These are phyloP conservation scores for Poecile montanus DNA, from an alignment of 2,797 vertebrate species.

Conservation along the genomic window DNA sequence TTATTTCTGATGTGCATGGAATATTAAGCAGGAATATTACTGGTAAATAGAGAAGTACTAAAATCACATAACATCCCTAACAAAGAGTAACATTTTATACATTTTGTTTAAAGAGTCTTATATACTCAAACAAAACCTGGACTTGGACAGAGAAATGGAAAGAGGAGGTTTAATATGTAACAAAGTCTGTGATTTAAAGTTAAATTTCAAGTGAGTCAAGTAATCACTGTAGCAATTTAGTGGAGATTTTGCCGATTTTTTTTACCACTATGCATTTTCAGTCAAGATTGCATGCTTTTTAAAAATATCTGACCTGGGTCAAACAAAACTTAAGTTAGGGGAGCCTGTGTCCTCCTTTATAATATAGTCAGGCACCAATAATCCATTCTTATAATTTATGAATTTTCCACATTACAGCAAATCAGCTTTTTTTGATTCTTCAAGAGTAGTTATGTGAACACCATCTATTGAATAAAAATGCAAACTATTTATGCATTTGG, in stretches of 20 bases:
- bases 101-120: not conserved
- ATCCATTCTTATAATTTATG: not conserved
- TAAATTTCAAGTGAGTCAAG: not conserved
- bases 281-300: not conserved
- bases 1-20: not conserved
- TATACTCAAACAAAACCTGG: not conserved
- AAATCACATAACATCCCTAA: not conserved
- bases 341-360: not conserved
- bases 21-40: not conserved
- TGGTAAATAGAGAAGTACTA: not conserved
- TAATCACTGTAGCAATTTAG: not conserved
- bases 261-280: not conserved
- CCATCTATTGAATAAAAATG: not conserved
- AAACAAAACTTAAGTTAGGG: not conserved
- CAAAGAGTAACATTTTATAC: not conserved
- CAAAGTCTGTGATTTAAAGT: not conserved
- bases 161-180: not conserved
- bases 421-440: not conserved
- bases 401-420: constrained; percentile 2
- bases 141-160: not conserved
- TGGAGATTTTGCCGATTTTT: not conserved
- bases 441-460: not conserved
- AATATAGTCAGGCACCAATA: not conserved
- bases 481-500: constrained; percentile 7
- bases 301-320: not conserved